phyloP scores from a whole-genome alignment of 2,113 vertebrate genomes.

The Limnothrissa miodon region DNA sequence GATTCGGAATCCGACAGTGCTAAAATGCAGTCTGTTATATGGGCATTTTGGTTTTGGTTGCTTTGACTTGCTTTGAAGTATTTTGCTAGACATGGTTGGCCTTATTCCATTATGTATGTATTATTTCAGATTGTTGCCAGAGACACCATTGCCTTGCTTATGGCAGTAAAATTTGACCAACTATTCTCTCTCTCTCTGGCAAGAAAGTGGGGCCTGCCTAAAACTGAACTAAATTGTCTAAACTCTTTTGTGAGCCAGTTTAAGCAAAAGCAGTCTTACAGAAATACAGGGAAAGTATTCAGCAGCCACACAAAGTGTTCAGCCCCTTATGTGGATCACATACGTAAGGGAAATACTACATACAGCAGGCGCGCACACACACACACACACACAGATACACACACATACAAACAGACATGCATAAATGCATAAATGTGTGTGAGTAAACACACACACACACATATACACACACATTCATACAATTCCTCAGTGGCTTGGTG shows the following conservation, averaged over 20 bases:
- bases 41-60: neutral
- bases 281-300: constrained; percentile 23
- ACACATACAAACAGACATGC: neutral
- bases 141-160: neutral
- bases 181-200: neutral
- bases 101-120: neutral
- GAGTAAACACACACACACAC: neutral
- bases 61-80: too few species aligned
- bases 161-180: neutral
- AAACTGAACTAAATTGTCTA: constrained; percentile 21
- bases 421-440: neutral
- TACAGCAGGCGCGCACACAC: neutral
- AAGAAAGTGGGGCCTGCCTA: neutral
- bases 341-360: neutral
- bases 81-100: constrained; percentile 8
- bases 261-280: constrained; percentile 27
- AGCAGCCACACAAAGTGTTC: constrained; percentile 1
- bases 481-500: neutral
- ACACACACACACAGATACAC: neutral
- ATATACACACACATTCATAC: neutral
- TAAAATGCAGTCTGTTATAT: too few species aligned
- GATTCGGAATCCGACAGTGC: too few species aligned
- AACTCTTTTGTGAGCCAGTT: constrained; percentile 34
- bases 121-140: constrained; percentile 14
- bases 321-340: neutral